Conservation (phyloP, 2,888 invertebrate species). For the Cerastis rubricosa region DNA sequence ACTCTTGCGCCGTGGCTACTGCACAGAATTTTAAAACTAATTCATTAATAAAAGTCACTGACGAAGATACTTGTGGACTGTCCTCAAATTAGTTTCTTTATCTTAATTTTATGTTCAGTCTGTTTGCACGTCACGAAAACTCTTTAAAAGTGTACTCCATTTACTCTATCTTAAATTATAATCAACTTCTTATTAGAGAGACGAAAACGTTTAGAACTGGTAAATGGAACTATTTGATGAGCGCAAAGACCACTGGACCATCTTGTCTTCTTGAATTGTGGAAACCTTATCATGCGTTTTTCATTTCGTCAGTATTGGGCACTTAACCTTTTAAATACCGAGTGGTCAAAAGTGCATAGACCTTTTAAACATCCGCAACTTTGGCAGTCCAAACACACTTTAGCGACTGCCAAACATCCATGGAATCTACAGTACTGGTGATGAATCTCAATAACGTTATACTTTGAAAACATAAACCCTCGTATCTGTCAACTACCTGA, state of each 20-base stretch:
- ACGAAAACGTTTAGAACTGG: conserved; percentile 41
- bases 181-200: conserved; percentile 52
- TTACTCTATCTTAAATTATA: conserved; percentile 62
- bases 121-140: conserved; percentile 61
- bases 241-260: not conserved
- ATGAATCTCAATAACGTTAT: conserved; percentile 4
- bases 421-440: not conserved
- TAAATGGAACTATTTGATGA: conserved; percentile 38
- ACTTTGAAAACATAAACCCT: conserved; percentile 32
- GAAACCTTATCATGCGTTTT: not conserved
- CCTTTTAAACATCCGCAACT: not conserved
- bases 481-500: conserved; percentile 23
- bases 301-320: not conserved
- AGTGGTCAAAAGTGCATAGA: not conserved
- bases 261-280: conserved; percentile 7
- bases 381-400: not conserved
- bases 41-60: conserved; percentile 78
- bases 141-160: conserved; percentile 47
- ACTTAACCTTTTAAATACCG: not conserved
- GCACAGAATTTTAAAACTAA: conserved; percentile 75
- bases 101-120: conserved; percentile 55
- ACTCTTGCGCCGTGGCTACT: conserved; percentile 69
- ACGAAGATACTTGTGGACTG: conserved; percentile 57
- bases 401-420: not conserved
- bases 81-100: conserved; percentile 63